These are phyloP conservation scores for Euwallacea fornicatus DNA, from an alignment of 1,140 invertebrate species.

Conservation along the genomic window DNA sequence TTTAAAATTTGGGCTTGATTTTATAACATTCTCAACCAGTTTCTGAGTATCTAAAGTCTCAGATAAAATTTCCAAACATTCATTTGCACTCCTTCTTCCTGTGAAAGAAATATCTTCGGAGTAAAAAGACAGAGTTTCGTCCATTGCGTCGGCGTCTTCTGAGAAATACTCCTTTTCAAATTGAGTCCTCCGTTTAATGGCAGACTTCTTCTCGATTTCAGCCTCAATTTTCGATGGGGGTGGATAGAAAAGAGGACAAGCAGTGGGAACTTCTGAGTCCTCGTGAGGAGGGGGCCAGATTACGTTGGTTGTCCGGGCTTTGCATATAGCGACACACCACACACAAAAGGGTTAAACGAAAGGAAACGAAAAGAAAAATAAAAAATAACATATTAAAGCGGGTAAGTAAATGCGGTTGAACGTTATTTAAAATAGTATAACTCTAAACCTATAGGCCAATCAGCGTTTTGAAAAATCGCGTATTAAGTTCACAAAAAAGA, in stretches of 20 bases:
- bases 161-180: conserved; percentile 34
- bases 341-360: conserved; percentile 21
- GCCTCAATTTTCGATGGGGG: conserved; percentile 47
- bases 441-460: conserved; percentile 1
- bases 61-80: conserved; percentile 51
- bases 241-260: conserved; percentile 51
- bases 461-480: conserved; percentile 4
- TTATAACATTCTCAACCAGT: conserved; percentile 50
- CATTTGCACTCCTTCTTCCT: conserved; percentile 46
- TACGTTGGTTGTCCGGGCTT: conserved; percentile 58
- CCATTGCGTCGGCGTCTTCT: conserved; percentile 39
- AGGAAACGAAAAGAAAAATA: conserved; percentile 16
- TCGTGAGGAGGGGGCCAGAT: conserved; percentile 60
- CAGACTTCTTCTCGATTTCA: conserved; percentile 25
- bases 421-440: conserved; percentile 40
- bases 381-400: conserved; percentile 15
- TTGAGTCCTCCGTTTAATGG: conserved; percentile 23
- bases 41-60: conserved; percentile 52
- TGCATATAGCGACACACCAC: conserved; percentile 35
- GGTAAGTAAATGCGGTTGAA: conserved; percentile 6
- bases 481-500: too few species aligned
- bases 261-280: conserved; percentile 49
- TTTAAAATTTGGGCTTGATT: conserved; percentile 41
- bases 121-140: conserved; percentile 46
- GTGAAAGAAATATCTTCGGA: conserved; percentile 50